Base-by-base conservation (phyloP, 1,140 invertebrate species). In the Trinorchestia longiramus region DNA sequence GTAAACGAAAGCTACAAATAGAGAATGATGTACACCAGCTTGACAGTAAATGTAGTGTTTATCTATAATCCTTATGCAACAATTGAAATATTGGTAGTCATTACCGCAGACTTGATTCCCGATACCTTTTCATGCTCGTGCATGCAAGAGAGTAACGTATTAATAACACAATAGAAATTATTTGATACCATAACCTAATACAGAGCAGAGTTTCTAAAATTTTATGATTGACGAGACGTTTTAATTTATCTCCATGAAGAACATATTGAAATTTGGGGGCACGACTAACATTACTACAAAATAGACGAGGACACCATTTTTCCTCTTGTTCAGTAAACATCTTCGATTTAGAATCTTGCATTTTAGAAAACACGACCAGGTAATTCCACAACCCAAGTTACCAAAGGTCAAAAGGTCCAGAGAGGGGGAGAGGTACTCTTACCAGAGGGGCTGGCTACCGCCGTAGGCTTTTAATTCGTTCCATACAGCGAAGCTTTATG, bases 381-480 rank as follows among this genome's bases (percentile, higher is more conserved):
- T 36, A 77, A 42, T 90, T 42, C 41, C 36, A 90, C 4, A 36
- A 41, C 6, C 43, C n/a, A 90, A 42, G 36, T 28, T 90, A 17
- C 43, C 43, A 90, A 8, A 36, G 88, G 88, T 90, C 41, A 42
- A 3, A 43, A 42, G 88, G 88, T 90, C 88, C n/a, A 43, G n/a
- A 53, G 47, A 8, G 47, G 47, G 47, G 47, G 47, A 53, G 47
- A 90, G 88, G 88, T 90, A 42, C 88, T 4, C 11, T 6, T 15
- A 42, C n/a, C 36, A 41, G n/a, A 90, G 88, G 28, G 88, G 88
- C 88, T 42, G n/a, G 4, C 88, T 42, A 43, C 88, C 88, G n/a
- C 88, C 88, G 88, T 41, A 90, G 88, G 88, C 88, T 90, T 90
- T 90, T 90, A 90, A 90, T 90, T 90, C 88, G 88, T 90, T 90